phyloP scores from a whole-genome alignment of 1,140 invertebrate species.

The Harlomillsia oculata region DNA sequence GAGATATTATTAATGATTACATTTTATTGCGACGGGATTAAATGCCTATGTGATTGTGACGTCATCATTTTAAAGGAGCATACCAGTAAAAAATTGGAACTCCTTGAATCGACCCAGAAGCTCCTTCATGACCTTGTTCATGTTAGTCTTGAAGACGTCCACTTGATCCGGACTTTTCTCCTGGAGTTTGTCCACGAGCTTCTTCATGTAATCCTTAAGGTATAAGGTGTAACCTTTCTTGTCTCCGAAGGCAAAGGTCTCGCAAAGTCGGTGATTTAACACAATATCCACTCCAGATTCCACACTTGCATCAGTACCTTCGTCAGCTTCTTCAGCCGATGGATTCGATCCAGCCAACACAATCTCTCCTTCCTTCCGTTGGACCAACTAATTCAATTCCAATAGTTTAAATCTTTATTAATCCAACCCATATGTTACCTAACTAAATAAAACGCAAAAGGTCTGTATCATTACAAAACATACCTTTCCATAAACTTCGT shows the following conservation, averaged over 20 bases:
- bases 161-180: constrained; percentile 70
- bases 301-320: constrained; percentile 62
- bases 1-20: constrained; percentile 15
- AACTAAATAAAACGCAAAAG: constrained; percentile 35
- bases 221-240: constrained; percentile 85
- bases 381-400: constrained; percentile 55
- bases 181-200: constrained; percentile 71
- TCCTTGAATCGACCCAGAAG: constrained; percentile 84
- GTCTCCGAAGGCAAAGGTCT: constrained; percentile 74
- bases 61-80: too few relatives aligned
- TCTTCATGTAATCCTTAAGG: constrained; percentile 95
- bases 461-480: constrained; percentile 22
- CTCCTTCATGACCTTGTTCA: constrained; percentile 92
- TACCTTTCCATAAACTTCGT: constrained; percentile 86
- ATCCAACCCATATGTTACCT: too few relatives aligned
- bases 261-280: constrained; percentile 77
- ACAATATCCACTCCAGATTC: constrained; percentile 86
- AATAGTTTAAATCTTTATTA: too few relatives aligned
- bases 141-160: constrained; percentile 79
- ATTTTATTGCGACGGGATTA: not conserved
- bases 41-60: not conserved
- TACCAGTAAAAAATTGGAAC: constrained; percentile 79
- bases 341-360: constrained; percentile 78
- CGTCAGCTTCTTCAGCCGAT: constrained; percentile 80
- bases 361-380: constrained; percentile 67